phyloP scores from a whole-genome alignment of 2,888 invertebrate genomes.

The Sminthurinus aureus region DNA sequence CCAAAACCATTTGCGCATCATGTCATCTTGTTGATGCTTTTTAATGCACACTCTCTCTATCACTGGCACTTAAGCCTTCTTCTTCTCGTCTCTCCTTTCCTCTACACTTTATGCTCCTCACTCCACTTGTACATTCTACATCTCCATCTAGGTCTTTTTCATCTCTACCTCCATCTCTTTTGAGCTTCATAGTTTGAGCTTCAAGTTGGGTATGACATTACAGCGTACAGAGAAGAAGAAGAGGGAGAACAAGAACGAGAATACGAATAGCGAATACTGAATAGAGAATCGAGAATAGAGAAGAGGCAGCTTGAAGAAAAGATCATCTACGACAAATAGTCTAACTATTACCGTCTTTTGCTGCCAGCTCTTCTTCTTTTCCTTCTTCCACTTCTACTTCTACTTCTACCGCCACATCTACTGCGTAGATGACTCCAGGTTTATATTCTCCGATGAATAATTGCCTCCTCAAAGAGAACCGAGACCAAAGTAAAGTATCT shows the following conservation, averaged over 20 bases:
- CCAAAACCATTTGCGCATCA: slow-evolving; percentile 49
- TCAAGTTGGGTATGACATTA: neutral
- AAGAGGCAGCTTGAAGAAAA: slow-evolving; percentile 1
- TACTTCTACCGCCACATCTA: neutral
- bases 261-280: too few species aligned
- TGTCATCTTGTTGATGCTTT: slow-evolving; percentile 48
- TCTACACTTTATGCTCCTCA: neutral
- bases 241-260: too few species aligned
- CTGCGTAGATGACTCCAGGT: slow-evolving; percentile 16
- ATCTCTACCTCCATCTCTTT: too few species aligned
- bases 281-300: too few species aligned
- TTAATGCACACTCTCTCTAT: slow-evolving; percentile 46
- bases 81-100: neutral
- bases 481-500: neutral
- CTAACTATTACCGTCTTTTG: slow-evolving; percentile 16
- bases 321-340: slow-evolving; percentile 33
- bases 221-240: neutral
- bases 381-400: neutral
- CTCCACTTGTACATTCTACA: neutral
- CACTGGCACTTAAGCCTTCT: slow-evolving; percentile 38
- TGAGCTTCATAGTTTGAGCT: too few species aligned
- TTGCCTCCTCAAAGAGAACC: slow-evolving; percentile 19
- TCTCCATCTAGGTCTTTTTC: too few species aligned
- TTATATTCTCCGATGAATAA: slow-evolving; percentile 28
- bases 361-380: neutral